Conservation (phyloP, 2,888 invertebrate species). For the Serripes groenlandicus region DNA sequence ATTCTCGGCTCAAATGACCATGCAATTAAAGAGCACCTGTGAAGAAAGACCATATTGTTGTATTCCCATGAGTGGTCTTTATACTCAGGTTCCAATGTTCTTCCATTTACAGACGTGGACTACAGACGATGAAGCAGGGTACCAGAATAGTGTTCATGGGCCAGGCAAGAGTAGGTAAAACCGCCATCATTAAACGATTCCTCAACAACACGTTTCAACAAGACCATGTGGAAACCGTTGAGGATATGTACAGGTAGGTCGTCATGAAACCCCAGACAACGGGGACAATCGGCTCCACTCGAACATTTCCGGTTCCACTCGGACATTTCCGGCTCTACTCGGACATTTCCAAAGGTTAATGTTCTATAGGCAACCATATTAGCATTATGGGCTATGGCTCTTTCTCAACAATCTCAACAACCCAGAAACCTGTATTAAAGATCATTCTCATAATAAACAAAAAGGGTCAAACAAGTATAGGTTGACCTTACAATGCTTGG, state of each 20-base stretch:
- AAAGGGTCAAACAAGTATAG: not conserved
- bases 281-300: not conserved
- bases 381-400: not conserved
- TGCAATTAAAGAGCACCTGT: too few relatives aligned
- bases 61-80: too few relatives aligned
- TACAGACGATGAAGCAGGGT: constrained; percentile 87
- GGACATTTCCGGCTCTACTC: not conserved
- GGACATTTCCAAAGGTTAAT: not conserved
- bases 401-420: not conserved
- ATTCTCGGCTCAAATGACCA: too few relatives aligned
- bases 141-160: constrained; percentile 94
- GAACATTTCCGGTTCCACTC: not conserved
- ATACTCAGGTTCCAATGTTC: too few relatives aligned
- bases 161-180: constrained; percentile 95
- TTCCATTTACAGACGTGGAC: not conserved
- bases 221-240: constrained; percentile 97
- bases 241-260: constrained; percentile 95
- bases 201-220: constrained; percentile 95
- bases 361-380: not conserved
- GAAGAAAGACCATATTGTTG: too few relatives aligned
- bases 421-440: not conserved
- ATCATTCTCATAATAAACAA: not conserved
- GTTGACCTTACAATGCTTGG: not conserved
- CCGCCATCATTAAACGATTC: constrained; percentile 96
- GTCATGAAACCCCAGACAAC: not conserved